Evolutionary conservation across 2,888 invertebrate species (phyloP).

Genomic region (Xanthorhoe spadicearia): DNA sequence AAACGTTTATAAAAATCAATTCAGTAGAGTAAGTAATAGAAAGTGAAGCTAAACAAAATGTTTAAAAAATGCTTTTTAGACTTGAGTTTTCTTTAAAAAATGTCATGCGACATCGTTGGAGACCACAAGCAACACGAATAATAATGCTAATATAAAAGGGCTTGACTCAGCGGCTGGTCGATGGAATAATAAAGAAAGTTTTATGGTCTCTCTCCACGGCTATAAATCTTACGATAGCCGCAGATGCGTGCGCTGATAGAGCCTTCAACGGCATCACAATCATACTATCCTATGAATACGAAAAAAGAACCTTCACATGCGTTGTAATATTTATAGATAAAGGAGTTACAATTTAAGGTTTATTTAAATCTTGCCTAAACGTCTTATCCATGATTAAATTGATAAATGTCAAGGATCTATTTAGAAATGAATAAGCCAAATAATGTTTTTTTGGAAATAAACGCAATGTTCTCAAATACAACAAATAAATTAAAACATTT

Average conservation of each 20-base stretch:
- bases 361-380: background rate
- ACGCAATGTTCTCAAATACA: too few species aligned
- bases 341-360: background rate
- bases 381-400: too few species aligned
- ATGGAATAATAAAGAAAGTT: slow-evolving; percentile 75
- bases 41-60: too few species aligned
- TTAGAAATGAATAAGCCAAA: too few species aligned
- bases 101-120: background rate
- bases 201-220: slow-evolving; percentile 65
- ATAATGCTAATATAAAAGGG: slow-evolving; percentile 54
- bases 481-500: too few species aligned
- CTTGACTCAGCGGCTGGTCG: slow-evolving; percentile 60
- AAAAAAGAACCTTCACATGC: slow-evolving; percentile 7
- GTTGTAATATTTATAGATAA: background rate
- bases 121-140: slow-evolving; percentile 36
- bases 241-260: slow-evolving; percentile 62
- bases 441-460: too few species aligned
- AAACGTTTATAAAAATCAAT: too few species aligned
- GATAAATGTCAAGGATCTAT: too few species aligned
- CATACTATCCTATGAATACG: slow-evolving; percentile 46
- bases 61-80: background rate
- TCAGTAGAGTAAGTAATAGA: too few species aligned
- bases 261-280: slow-evolving; percentile 53
- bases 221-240: slow-evolving; percentile 64
- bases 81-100: background rate